Base-by-base conservation (phyloP, 2,888 invertebrate genomes). In the Aromia moschata region DNA sequence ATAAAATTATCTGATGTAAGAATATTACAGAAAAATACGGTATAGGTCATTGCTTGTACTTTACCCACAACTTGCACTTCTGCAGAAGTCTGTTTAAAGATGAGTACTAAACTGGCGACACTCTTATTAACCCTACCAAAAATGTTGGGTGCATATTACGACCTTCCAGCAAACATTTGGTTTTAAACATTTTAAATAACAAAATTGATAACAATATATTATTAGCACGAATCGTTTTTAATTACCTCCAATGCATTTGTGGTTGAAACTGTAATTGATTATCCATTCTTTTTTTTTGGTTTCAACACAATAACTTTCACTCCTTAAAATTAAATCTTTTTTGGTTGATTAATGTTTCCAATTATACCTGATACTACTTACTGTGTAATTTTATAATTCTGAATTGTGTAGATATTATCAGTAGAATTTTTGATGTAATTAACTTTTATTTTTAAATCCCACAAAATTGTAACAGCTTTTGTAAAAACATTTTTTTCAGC, bases 261-360 rank as follows among this genome's bases (percentile, higher is more conserved):
- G 49, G 49, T 25, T 20, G 30, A 49, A 38, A 33, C 12, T 25
- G 38, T 49, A 49, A 49, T 38, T 38, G 49, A 49, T 49, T 49
- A 49, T 37, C 36, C 38, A 40, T 30, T 49, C 37, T 38, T 40
- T 49, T 49, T 38, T 49, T 49, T 47, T 47, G 12, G 20, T 37
- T 49, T 49, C 38, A 38, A 9, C 20, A 38, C 43, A 49, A 38
- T 38, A 40, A 49, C 49, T 49, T 49, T 49, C 49, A 38, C 49
- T 37, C 5, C 15, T 20, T 11, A 38, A 49, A 49, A 49, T 33
- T 33, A 33, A 38, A 40, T 20, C 10, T 49, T 49, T 38, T 49
- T 40, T 49, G 20, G 14, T 38, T 15, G 38, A 49, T 18, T 33
- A 5, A 16, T 38, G 37, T 49, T 49, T 49, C 30, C 38, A 33